These are phyloP conservation scores for Benitochromis conjunctus DNA, from an alignment of 2,113 vertebrate species.

Conservation along the genomic window DNA sequence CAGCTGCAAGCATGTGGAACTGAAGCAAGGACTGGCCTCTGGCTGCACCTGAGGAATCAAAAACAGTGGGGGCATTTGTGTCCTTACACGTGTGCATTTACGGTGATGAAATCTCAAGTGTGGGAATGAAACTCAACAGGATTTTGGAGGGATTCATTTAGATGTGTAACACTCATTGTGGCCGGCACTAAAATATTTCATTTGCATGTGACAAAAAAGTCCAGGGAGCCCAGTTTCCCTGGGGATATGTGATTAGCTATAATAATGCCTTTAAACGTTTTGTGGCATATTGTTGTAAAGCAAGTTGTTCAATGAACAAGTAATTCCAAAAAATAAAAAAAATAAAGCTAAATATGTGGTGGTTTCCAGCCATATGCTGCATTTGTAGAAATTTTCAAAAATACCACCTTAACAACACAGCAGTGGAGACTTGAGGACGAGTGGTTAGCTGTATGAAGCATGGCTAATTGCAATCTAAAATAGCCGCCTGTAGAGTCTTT, in stretches of 20 bases:
- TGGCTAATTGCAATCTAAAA: constrained; percentile 57
- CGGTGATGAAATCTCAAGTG: constrained; percentile 24
- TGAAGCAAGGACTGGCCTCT: constrained; percentile 4
- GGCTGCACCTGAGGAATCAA: constrained; percentile 24
- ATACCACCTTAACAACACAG: neutral
- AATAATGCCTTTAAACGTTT: constrained; percentile 9
- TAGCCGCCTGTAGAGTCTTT: constrained; percentile 52
- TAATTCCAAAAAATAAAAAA: constrained; percentile 19
- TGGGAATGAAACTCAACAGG: constrained; percentile 21
- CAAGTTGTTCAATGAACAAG: constrained; percentile 13
- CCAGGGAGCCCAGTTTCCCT: neutral
- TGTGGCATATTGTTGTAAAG: neutral
- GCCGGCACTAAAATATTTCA: constrained; percentile 26
- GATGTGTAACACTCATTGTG: neutral
- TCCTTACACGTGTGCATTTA: neutral
- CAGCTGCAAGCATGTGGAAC: neutral
- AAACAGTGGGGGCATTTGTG: neutral
- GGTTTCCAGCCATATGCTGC: neutral
- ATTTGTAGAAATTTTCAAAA: neutral
- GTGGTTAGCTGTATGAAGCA: constrained; percentile 27
- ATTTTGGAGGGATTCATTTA: neutral
- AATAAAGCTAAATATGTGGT: constrained; percentile 14
- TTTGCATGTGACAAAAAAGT: constrained; percentile 7
- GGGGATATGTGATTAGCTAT: constrained; percentile 21
- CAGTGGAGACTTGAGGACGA: neutral